Conservation (phyloP, 1,140 invertebrate species). For the Drosophila pectinifera region DNA sequence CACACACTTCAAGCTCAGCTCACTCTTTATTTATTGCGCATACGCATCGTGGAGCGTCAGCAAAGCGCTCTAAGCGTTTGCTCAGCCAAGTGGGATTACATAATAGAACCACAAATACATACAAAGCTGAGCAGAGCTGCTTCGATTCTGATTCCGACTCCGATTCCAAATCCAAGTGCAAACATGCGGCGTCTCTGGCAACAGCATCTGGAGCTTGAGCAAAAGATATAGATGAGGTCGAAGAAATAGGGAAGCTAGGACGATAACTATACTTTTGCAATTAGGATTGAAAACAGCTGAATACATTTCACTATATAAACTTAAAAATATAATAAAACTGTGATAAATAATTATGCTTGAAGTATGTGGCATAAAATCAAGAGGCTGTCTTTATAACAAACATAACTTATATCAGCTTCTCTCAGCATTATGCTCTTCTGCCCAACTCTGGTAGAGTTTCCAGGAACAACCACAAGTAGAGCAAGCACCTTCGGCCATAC, state of each 20-base stretch:
- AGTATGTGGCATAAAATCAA: no score
- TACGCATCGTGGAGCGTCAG: constrained; percentile 25
- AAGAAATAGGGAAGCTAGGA: neutral
- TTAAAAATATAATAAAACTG: no score
- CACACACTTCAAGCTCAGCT: constrained; percentile 45
- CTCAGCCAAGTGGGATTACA: constrained; percentile 60
- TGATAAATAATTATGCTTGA: no score
- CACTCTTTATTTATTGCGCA: constrained; percentile 62
- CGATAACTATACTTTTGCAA: no score
- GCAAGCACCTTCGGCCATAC: constrained; percentile 35
- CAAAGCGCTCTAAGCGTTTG: constrained; percentile 40
- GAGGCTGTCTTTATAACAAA: no score
- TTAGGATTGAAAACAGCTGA: no score
- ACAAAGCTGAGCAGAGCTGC: constrained; percentile 42
- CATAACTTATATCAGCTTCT: neutral
- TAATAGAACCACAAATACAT: constrained; percentile 73
- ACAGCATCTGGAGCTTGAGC: constrained; percentile 1
- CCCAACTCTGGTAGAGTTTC: neutral
- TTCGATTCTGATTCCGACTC: constrained; percentile 37
- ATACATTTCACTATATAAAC: no score
- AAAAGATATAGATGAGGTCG: neutral
- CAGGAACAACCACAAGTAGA: constrained; percentile 7
- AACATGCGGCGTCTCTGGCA: constrained; percentile 53
- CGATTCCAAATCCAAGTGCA: constrained; percentile 36
- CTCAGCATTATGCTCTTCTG: neutral